Evolutionary conservation across 2,113 vertebrate genomes (phyloP), one percentile per base, ranked within the genome.

Genomic region (Edolisoma coerulescens): DNA sequence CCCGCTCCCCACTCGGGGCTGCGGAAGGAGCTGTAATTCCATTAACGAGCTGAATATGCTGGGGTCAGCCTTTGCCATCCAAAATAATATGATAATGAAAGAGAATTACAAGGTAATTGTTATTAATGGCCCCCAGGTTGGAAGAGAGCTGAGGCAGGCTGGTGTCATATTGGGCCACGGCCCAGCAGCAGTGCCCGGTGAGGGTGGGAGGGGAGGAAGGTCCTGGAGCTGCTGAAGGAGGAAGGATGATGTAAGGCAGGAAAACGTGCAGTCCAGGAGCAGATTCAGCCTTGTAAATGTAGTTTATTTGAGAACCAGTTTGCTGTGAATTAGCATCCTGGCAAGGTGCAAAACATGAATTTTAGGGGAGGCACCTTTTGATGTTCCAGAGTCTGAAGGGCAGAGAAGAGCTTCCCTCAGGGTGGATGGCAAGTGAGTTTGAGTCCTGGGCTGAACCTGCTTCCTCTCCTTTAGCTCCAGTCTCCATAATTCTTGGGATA

Each of bases 371-470:
- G 80, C 88, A 77, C 67, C 82, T 96, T 86, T 84, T 54, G 44
- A 4, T 82, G 86, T 61, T 92, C 42, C 1, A 0, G 71, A 90
- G 83, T 16, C 90, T 41, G 11, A 77, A 83, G 94, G 95, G 92
- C 95, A 96, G 54, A 42, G 75, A 30, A 42, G 67, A 26, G 81
- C 71, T 80, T 65, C 79, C 88, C 79, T 65, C 90, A 21, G 92
- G 88, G 79, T 1, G 95, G 71, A 85, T 94, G 84, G 70, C 32
- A 22, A 60, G 64, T 2, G 83, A 61, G 27, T 47, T 61, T 15
- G 59, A 88, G 76, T 95, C 92, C 94, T 50, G 20, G 71, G 68
- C 92, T 95, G 95, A 96, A 63, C 94, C 90, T 41, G 84, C 67
- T 32, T 35, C 79, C 54, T 63, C 78, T 32, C 8, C 60, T 15